Conservation (phyloP, 2,113 vertebrate species). For the Istiophorus platypterus region DNA sequence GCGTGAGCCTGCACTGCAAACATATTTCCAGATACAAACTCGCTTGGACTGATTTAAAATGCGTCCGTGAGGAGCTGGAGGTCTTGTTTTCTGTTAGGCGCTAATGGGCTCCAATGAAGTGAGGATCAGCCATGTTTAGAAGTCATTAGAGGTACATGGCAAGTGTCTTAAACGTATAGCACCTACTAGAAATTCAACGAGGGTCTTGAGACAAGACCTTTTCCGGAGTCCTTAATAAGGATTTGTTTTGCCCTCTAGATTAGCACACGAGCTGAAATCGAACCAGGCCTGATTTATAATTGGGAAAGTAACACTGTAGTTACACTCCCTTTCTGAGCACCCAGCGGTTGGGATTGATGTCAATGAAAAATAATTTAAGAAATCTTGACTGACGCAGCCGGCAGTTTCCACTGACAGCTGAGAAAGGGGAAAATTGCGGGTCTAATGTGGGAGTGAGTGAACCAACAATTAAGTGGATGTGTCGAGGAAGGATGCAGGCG, state of each 20-base stretch:
- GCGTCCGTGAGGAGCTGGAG: conserved; percentile 10
- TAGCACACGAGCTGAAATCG: conserved; percentile 23
- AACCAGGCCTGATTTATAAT: conserved; percentile 18
- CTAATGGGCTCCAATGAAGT: conserved; percentile 29
- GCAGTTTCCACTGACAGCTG: conserved; percentile 58
- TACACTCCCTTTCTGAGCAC: not conserved
- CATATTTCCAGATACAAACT: conserved; percentile 19
- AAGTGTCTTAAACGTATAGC: conserved; percentile 41
- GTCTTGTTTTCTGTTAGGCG: conserved; percentile 16
- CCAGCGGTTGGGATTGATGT: conserved; percentile 31
- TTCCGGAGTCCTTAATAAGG: conserved; percentile 28
- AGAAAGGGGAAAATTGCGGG: conserved; percentile 46
- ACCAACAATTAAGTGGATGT: conserved; percentile 55
- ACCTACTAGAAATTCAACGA: conserved; percentile 31
- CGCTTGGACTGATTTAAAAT: conserved; percentile 9
- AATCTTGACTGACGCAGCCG: conserved; percentile 47
- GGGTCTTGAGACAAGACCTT: conserved; percentile 33
- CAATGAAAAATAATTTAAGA: conserved; percentile 21
- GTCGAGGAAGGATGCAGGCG: conserved; percentile 5
- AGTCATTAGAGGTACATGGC: conserved; percentile 19
- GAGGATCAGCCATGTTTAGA: conserved; percentile 13
- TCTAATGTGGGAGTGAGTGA: conserved; percentile 31
- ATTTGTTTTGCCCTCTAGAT: conserved; percentile 38
- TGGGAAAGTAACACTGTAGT: conserved; percentile 12
- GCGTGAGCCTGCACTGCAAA: conserved; percentile 13